Percentiles rank a stretch among this genome's conserved stretches.
These are phyloP conservation scores for Apostichopus californicus DNA, from an alignment of 35 echinoderm and acorn worm species.

Conservation along the genomic window DNA sequence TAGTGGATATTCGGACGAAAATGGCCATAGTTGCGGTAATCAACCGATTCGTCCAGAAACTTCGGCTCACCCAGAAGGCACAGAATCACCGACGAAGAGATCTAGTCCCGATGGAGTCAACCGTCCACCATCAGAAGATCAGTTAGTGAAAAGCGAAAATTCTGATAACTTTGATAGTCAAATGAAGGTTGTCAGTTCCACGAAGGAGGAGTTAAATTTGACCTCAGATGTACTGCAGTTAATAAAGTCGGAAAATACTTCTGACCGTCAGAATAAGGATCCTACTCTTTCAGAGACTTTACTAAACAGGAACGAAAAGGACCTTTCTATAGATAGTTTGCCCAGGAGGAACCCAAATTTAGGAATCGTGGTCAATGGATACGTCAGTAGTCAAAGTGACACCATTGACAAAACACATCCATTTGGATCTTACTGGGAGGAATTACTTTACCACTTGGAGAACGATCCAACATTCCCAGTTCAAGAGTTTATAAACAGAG, in stretches of 20 bases:
- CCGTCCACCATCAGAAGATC: not conserved
- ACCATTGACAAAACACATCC: not conserved
- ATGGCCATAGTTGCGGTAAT: conserved; percentile 52
- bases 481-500: conserved; percentile 67
- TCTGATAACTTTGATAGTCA: not conserved
- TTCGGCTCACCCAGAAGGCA: not conserved
- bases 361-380: not conserved
- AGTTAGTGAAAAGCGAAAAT: not conserved
- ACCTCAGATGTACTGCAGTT: not conserved
- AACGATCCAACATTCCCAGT: conserved; percentile 81
- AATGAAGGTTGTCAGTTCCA: not conserved
- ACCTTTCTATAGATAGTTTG: not conserved
- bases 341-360: not conserved
- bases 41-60: not conserved
- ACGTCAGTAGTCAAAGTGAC: not conserved
- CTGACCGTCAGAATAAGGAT: not conserved
- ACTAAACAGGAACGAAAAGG: not conserved
- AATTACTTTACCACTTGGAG: conserved; percentile 64
- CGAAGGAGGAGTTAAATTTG: not conserved
- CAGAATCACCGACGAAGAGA: not conserved
- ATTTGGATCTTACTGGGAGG: conserved; percentile 39
- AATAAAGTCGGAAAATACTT: not conserved
- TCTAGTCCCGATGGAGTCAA: conserved; percentile 5
- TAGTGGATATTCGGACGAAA: conserved; percentile 95
- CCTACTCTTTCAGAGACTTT: not conserved